Conservation (phyloP, 2,797 vertebrate genomes). For the Lutjanus campechanus region DNA sequence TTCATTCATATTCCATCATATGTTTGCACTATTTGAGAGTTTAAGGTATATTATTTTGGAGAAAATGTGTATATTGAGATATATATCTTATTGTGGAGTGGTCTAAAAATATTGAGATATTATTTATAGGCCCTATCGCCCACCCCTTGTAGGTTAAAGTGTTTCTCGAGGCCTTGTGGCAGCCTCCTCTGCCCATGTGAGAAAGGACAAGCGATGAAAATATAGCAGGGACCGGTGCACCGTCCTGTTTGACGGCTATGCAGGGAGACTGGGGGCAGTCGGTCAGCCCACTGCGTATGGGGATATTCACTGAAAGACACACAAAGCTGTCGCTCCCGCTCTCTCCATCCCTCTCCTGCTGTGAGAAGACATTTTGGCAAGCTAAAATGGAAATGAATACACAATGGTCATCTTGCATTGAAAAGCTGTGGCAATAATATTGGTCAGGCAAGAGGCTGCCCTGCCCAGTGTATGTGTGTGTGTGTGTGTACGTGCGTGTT, state of each 20-base stretch:
- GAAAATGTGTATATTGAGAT: no score
- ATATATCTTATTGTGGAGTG: no score
- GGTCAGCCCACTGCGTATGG: slow-evolving; percentile 48
- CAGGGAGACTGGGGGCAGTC: slow-evolving; percentile 47
- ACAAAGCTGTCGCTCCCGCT: slow-evolving; percentile 68
- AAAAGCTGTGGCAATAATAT: slow-evolving; percentile 71
- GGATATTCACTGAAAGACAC: slow-evolving; percentile 73
- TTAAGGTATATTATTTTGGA: no score
- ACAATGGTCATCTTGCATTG: slow-evolving; percentile 79
- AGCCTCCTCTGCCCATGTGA: slow-evolving; percentile 28
- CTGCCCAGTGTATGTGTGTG: slow-evolving; percentile 33
- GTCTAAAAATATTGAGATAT: no score
- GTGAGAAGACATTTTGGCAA: slow-evolving; percentile 84
- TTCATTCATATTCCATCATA: no score
- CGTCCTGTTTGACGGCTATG: slow-evolving; percentile 47
- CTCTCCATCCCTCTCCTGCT: slow-evolving; percentile 72
- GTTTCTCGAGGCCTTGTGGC: not conserved
- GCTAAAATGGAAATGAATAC: slow-evolving; percentile 77
- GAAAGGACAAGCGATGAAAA: slow-evolving; percentile 35
- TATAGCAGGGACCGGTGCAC: slow-evolving; percentile 20
- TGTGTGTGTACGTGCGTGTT: slow-evolving; percentile 35
- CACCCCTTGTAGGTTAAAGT: not conserved
- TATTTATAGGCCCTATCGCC: no score
- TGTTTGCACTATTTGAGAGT: no score
- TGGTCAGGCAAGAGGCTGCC: slow-evolving; percentile 58